These are phyloP conservation scores for Anabacerthia variegaticeps DNA, from an alignment of 2,797 vertebrate species.

Conservation along the genomic window DNA sequence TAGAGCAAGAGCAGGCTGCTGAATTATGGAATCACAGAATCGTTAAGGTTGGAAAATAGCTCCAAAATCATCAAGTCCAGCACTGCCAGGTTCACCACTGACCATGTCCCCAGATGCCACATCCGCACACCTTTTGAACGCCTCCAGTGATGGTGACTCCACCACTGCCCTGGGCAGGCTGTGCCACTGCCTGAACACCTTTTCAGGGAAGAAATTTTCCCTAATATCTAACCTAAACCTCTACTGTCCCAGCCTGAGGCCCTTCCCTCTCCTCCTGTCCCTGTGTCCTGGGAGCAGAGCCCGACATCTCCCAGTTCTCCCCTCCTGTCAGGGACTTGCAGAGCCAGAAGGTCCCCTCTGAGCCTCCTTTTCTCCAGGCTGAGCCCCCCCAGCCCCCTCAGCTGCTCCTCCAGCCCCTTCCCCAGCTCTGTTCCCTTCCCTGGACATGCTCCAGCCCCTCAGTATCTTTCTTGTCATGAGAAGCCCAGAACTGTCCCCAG, in stretches of 20 bases:
- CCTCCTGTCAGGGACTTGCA: neutral
- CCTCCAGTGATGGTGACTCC: neutral
- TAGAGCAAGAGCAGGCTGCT: neutral
- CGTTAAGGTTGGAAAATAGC: neutral
- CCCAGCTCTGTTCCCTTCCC: neutral
- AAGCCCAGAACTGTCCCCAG: neutral
- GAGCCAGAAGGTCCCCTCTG: neutral
- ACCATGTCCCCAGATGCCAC: neutral
- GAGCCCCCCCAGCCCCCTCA: neutral
- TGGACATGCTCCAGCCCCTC: neutral
- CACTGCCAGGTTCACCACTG: neutral
- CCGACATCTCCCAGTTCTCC: too few species aligned
- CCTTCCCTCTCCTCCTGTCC: neutral
- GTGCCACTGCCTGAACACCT: neutral
- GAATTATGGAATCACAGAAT: neutral
- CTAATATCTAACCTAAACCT: neutral
- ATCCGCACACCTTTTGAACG: neutral
- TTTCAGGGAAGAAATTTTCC: neutral
- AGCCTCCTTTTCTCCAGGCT: neutral
- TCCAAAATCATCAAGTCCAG: neutral
- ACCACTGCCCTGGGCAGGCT: neutral
- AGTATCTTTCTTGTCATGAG: neutral
- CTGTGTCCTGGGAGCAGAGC: neutral
- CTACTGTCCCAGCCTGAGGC: neutral
- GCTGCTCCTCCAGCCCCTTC: neutral